These are phyloP conservation scores for Philypnodon macrostomus DNA, from an alignment of 2,797 vertebrate genomes.

Conservation along the genomic window DNA sequence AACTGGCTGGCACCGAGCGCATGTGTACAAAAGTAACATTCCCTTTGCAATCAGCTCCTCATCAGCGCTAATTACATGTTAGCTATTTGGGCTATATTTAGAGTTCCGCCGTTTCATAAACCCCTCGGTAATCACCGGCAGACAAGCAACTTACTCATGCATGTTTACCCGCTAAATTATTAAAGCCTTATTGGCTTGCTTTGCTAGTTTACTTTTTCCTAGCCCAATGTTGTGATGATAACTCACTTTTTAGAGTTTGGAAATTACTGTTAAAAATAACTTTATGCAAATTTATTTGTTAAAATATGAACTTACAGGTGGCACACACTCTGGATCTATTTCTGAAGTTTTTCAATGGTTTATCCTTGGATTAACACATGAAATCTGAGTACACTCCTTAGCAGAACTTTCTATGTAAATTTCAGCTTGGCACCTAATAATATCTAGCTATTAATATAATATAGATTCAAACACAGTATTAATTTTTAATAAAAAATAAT, in stretches of 20 bases:
- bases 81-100: conserved; percentile 72
- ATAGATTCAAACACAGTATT: no score
- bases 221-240: conserved; percentile 23
- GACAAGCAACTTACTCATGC: conserved; percentile 54
- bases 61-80: conserved; percentile 76
- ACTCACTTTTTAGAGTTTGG: conserved; percentile 19
- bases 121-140: conserved; percentile 41
- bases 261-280: conserved; percentile 11
- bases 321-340: no score
- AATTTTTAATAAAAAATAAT: no score
- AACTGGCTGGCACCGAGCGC: conserved; percentile 31
- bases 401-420: no score
- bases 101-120: conserved; percentile 64
- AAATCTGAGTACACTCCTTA: no score
- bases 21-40: conserved; percentile 56
- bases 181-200: conserved; percentile 55
- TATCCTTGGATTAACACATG: no score
- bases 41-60: conserved; percentile 74
- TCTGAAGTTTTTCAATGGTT: no score
- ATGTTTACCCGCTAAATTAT: conserved; percentile 65
- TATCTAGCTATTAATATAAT: no score
- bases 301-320: no score
- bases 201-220: conserved; percentile 36
- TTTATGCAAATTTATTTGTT: background rate
- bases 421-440: no score